Base-by-base conservation (phyloP, 1,140 invertebrate genomes). In the Orius insidiosus region DNA sequence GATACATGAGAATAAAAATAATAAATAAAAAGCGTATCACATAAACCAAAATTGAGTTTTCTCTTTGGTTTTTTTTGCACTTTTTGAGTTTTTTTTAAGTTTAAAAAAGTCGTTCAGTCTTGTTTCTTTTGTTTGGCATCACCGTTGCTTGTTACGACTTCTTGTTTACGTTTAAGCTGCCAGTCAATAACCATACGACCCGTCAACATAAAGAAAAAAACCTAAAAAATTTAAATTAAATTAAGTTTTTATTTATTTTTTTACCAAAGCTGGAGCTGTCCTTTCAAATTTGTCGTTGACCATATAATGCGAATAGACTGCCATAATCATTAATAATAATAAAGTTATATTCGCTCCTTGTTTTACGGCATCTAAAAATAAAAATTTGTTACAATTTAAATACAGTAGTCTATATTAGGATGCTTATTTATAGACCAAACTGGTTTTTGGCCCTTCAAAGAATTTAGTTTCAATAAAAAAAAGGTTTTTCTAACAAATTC, bases 131-230 rank as follows among this genome's bases (percentile, higher is more conserved):
- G 47, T 55, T 57, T 57, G 9, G 54, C 43, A 43, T 57, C 56
- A n/a, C 53, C 53, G 46, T 54, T 56, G 19, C 39, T 53, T 40
- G 48, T 54, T 6, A 37, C 45, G 9, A 33, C 41, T 43, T 52
- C 55, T 45, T 60, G 55, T 57, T 67, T 62, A 33, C 67, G 60
- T 53, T 63, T 64, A 1, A 72, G 51, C 52, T 80, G 77, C 58
- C 68, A 74, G 47, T 77, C 74, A 40, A 85, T 78, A 10, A 96
- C 83, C 35, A 98, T 66, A 51, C 93, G 73, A 54, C 92, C 93
- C 38, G 75, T 78, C n/a, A 97, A 66, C 78, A 98, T 89, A 55
- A 96, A 86, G 56, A 89, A 84, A 63, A 98, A 96, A 10, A 96
- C 72, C 70, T 74, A 55, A 44, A 56, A 59, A 48, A 49, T n/a